Evolutionary conservation across 2,113 vertebrate genomes (phyloP), one percentile per base, ranked within the genome.

Genomic region (Prinia subflava): DNA sequence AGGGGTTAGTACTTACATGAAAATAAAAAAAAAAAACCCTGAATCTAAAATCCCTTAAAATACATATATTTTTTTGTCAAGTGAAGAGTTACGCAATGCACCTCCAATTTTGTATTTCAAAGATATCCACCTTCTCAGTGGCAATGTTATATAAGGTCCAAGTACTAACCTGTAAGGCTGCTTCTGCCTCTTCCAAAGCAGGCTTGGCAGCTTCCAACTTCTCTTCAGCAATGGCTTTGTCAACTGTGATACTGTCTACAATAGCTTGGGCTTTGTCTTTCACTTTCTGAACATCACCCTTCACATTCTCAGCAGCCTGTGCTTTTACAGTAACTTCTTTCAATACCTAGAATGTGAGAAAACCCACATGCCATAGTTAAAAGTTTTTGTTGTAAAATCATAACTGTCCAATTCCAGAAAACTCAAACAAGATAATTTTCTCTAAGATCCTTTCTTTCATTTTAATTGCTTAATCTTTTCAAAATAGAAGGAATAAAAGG

Each of bases 241-340:
- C 99, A 41, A 97, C 98, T 8, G 99, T 98, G 95, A 99, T 99
- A 83, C 98, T 97, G 84, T 99, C 99, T 23, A 99, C 99, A 35
- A 99, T 99, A 70, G 97, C 98, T 84, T 99, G 99, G 25, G 99
- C 99, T 96, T 99, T 99, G 95, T 99, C 99, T 95, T 99, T 99
- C 71, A 99, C 99, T 94, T 99, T 99, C 95, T 99, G 99, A 7
- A 99, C 98, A 94, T 99, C 99, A 21, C 98, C 98, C 80, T 99
- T 99, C 79, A 99, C 99, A 35, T 97, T 98, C 92, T 99, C 99
- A 8, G 99, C 98, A 63, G 99, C 99, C 92, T 99, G 99, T 6
- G 99, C 99, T 97, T 99, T 99, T 55, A 99, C 98, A 2, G 98
- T 99, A 73, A 99, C 99, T 95, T 99, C 99, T 95, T 99, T 99